Conservation (phyloP, 2,888 invertebrate genomes). For the Agapostemon virescens region DNA sequence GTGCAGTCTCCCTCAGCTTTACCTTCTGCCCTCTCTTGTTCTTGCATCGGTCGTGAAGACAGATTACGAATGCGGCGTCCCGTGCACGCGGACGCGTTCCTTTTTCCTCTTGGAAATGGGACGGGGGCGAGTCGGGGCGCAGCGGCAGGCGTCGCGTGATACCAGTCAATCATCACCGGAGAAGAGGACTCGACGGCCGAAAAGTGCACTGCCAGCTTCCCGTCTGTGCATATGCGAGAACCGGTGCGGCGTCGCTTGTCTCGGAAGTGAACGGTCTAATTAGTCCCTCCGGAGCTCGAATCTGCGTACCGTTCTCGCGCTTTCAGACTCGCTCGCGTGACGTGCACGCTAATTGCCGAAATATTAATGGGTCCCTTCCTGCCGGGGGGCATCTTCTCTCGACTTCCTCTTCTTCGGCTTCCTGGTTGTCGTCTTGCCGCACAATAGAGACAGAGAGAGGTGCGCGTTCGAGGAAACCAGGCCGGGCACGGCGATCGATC, state of each 20-base stretch:
- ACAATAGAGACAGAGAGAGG: not conserved
- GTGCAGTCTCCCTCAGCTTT: too few species aligned
- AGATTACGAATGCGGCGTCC: conserved; percentile 5
- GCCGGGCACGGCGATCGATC: not conserved
- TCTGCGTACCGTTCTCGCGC: conserved; percentile 30
- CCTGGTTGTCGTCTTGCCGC: not conserved
- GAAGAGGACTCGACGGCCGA: conserved; percentile 67
- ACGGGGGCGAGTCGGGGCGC: not conserved
- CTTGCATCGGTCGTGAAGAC: not conserved
- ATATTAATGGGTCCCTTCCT: conserved; percentile 62
- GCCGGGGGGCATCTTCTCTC: conserved; percentile 22
- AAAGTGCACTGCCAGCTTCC: conserved; percentile 47
- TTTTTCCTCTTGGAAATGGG: not conserved
- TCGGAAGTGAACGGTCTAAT: conserved; percentile 71
- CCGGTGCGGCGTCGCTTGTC: conserved; percentile 56
- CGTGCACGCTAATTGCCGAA: conserved; percentile 67
- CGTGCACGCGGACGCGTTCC: conserved; percentile 13
- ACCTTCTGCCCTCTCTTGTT: not conserved
- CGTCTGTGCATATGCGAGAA: conserved; percentile 32
- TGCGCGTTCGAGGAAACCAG: not conserved
- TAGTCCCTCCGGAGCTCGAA: conserved; percentile 52
- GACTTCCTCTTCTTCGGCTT: not conserved
- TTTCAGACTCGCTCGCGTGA: conserved; percentile 60
- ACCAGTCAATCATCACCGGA: conserved; percentile 73
- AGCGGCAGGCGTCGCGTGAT: conserved; percentile 73